Evolutionary conservation across 2,797 vertebrate species (phyloP).

Genomic region (Tarsius wallacei): DNA sequence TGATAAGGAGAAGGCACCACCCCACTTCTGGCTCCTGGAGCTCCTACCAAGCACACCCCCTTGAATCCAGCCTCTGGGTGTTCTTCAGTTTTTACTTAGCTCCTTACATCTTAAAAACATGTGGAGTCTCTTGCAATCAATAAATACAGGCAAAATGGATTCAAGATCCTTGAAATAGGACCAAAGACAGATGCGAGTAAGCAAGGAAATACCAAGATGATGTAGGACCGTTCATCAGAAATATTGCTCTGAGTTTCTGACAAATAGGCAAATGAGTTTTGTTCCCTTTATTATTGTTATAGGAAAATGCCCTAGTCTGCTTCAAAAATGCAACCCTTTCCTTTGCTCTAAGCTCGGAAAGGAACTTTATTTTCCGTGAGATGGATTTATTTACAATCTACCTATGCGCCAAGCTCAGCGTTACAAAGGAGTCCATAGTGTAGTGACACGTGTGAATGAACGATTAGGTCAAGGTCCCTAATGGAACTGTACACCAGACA

Average conservation of each 20-base stretch:
- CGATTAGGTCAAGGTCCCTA: neutral
- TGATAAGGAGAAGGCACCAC: neutral
- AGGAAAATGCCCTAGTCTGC: neutral
- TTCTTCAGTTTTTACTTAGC: neutral
- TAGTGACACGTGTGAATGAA: neutral
- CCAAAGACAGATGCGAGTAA: neutral
- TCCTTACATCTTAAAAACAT: constrained; percentile 9
- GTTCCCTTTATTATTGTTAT: neutral
- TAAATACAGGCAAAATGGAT: constrained; percentile 6
- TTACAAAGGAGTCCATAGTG: neutral
- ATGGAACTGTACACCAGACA: neutral
- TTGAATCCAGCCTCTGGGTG: neutral
- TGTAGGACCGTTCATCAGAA: neutral
- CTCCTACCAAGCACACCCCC: neutral
- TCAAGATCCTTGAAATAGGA: neutral
- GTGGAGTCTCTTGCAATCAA: neutral
- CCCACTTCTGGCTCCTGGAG: neutral
- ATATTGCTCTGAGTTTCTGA: constrained; percentile 4
- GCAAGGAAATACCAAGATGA: neutral
- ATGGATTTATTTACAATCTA: neutral
- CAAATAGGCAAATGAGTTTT: neutral
- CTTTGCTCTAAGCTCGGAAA: neutral
- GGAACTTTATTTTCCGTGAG: neutral
- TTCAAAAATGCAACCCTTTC: neutral
- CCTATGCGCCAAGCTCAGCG: neutral